Base-by-base conservation (phyloP, 2,888 invertebrate genomes). In the Latrodectus hesperus region DNA sequence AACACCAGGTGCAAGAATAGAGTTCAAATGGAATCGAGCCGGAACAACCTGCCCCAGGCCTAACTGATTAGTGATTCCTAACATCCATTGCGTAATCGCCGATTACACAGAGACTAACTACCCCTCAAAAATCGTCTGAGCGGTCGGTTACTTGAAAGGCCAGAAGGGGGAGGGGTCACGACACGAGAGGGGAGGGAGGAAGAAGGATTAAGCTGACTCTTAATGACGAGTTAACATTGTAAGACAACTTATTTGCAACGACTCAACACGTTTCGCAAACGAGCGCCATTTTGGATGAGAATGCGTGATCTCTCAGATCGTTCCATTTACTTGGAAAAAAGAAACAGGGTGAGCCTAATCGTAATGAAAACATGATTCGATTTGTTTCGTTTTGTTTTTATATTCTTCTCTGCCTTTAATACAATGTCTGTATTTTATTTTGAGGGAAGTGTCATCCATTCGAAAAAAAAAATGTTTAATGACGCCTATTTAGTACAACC, bases 71-170 rank as follows among this genome's bases (percentile, higher is more conserved):
- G 67, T 22, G 74, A 81, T 81, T 81, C 73, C 26, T 53, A 22
- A 53, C 49, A 75, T 68, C 51, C 60, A 38, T 81, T 75, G 74
- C 26, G 55, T 70, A 82, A 82, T 82, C 82, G 82, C 26, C 82
- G 82, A 82, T 82, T 82, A 82, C 12, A 60, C 12, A 60, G 70
- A 38, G 52, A 52, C 17, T 17, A 60, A 53, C 67, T 22, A 16
- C 60, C 60, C 55, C 55, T 17, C 74, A 10, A 16, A 17, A 52
- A 53, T 52, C 52, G 51, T 52, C 64, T 64, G n/a, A 68, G 51
- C 38, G 71, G 71, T 26, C 51, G 52, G 49, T 52, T 14, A 11
- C 49, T 16, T 38, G 22, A 71, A 38, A 38, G 14, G 17, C n/a
- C 11, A 49, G 70, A 26, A 6, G 70, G 70, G 70, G 70, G 9